Evolutionary conservation across 1,140 invertebrate genomes (phyloP), one percentile per base, ranked within the genome.

Genomic region (Nasonia vitripennis): DNA sequence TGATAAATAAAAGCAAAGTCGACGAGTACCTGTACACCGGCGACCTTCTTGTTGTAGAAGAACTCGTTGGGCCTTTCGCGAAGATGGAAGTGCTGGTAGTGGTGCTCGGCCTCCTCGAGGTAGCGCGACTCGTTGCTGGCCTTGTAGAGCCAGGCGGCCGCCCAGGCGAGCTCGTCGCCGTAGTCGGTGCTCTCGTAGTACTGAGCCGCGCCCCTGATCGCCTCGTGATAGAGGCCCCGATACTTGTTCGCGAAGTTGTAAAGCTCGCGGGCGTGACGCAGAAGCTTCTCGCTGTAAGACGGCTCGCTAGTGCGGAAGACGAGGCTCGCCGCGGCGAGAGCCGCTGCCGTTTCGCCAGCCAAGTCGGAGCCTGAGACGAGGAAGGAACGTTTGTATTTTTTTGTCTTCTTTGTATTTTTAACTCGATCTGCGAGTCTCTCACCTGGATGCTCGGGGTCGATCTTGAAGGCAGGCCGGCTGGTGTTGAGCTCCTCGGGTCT

Each of bases 111-210:
- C 45, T 94, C 94, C 11, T 93, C 91, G 74, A 95, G 89, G 87
- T 95, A 96, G 23, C 88, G 89, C 0, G 89, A 83, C 9, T 95
- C 93, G 14, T 93, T 94, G 0, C 95, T 95, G 7, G 95, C 95
- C 81, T 94, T 93, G 91, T 94, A 95, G 9, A 96, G 89, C 95
- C 95, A 96, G 4, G 93, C 91, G 0, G 95, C 95, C 0, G 95
- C 94, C 95, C 95, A 96, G 0, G 94, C 93, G 77, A 96, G 89
- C 86, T 96, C 95, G 88, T 96, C 95, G 1, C 94, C 94, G 87
- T 95, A 95, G 73, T 94, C 95, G 4, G 93, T 93, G 20, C 92
- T 95, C 93, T 94, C 93, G 88, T 95, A 95, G 89, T 93, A 95
- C 45, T 92, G 91, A 2, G 91, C 92, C 0, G 94, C 94, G 11